Evolutionary conservation across 2,113 vertebrate genomes (phyloP), one percentile per base, ranked within the genome.

Genomic region (Silurus meridionalis): DNA sequence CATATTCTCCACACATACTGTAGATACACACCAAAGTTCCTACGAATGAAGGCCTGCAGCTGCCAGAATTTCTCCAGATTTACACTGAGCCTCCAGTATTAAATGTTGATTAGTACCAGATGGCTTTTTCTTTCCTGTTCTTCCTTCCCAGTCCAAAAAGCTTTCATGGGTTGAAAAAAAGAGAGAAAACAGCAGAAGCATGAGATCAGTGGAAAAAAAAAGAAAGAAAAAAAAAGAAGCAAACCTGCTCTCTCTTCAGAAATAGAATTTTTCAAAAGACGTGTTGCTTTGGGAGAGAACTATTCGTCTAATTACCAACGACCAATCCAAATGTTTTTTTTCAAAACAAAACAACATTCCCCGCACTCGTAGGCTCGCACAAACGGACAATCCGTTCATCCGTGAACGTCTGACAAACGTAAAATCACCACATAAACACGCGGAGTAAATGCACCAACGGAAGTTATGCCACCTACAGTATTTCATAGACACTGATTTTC

Each of bases 191-290:
- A 58, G 69, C 64, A 52, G 79, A 88, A 85, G 79, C 48, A 91
- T 95, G 94, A 95, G 90, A 94, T 96, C 94, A 95, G 88, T 95
- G 95, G 95, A 94, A 94, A 90, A 78, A 58, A 17, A 57, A 9
- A 9, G 28, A 57, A 57, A 58, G 8, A 58, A 87, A 78, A 58
- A 17, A 57, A 9, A 9, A 37, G 13, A 57, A 57, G 14, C 10
- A 87, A 87, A 23, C 63, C 75, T 15, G 79, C 71, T 79, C 25
- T 87, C 74, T 74, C 71, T 37, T 37, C 46, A 61, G 81, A 86
- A 85, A 86, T 82, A 85, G 87, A 50, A 74, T 85, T 86, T 88
- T 85, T 48, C 79, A 77, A 90, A 81, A 81, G 21, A 88, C 86
- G 61, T 79, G 28, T 75, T 75, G 64, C 60, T 84, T 88, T 48